A percentile compares a stretch with the other conserved stretches of the same genome.
phyloP scores from a whole-genome alignment of 2,888 invertebrate genomes.

The Melieria omissa region DNA sequence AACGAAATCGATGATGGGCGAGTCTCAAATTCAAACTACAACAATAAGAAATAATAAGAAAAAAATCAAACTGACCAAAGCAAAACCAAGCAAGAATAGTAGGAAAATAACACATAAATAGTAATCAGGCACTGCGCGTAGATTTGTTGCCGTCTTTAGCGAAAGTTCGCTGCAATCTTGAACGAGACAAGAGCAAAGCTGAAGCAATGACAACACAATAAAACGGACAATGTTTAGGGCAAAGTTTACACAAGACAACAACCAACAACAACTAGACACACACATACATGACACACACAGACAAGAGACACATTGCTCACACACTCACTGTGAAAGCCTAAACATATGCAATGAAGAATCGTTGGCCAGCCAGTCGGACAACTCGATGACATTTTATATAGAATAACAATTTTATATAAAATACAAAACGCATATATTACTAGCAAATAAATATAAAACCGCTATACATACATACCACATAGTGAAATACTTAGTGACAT shows the following conservation, averaged over 20 bases:
- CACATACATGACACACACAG: neutral
- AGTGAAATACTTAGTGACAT: slow-evolving; percentile 11
- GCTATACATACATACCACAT: slow-evolving; percentile 3
- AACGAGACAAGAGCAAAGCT: slow-evolving; percentile 16
- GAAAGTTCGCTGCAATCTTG: too few relatives aligned
- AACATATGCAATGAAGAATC: slow-evolving; percentile 34
- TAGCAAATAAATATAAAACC: slow-evolving; percentile 7
- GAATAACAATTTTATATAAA: slow-evolving; percentile 39
- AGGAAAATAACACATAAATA: neutral
- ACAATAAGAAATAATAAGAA: neutral
- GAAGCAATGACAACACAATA: slow-evolving; percentile 35
- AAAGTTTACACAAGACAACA: neutral
- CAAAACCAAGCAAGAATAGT: slow-evolving; percentile 16
- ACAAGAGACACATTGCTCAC: slow-evolving; percentile 17
- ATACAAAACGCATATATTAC: slow-evolving; percentile 24
- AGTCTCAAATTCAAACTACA: neutral
- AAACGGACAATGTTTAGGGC: neutral
- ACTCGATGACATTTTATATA: slow-evolving; percentile 7
- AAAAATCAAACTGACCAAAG: slow-evolving; percentile 52
- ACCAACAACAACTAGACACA: neutral
- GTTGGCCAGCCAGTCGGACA: too few relatives aligned
- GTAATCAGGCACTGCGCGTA: neutral
- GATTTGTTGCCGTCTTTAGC: too few relatives aligned
- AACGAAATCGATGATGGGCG: too few relatives aligned
- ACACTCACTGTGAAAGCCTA: slow-evolving; percentile 17